These are phyloP conservation scores for Sylvietta virens DNA, from an alignment of 2,113 vertebrate genomes.

Conservation along the genomic window DNA sequence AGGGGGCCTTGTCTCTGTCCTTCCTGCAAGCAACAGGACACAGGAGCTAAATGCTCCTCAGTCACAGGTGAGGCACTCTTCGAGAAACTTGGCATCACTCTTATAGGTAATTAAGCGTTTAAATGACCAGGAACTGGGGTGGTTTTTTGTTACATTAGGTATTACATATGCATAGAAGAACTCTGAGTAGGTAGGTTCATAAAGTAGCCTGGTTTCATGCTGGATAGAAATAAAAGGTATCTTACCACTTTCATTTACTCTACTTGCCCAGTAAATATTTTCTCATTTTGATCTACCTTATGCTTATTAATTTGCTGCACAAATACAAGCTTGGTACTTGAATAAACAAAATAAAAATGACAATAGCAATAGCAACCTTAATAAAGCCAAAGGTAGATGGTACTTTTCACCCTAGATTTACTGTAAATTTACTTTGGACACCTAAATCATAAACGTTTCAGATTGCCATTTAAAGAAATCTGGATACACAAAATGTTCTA, in stretches of 20 bases:
- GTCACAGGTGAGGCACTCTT: background rate
- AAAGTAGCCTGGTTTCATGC: background rate
- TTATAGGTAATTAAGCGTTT: background rate
- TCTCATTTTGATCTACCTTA: background rate
- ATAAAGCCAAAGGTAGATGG: fast-evolving
- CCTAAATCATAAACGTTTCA: background rate
- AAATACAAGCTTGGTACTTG: background rate
- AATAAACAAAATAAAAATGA: background rate
- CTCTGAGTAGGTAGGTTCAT: background rate
- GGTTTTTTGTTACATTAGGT: background rate
- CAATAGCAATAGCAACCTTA: fast-evolving
- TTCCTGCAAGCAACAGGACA: background rate
- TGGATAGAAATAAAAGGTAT: background rate
- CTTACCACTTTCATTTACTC: background rate
- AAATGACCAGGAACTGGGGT: background rate
- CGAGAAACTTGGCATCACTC: background rate
- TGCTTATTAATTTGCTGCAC: background rate
- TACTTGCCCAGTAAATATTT: background rate
- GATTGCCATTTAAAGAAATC: background rate
- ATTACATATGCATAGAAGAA: background rate
- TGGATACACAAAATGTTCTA: background rate
- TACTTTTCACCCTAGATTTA: background rate
- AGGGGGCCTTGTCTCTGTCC: background rate
- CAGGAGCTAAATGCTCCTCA: background rate
- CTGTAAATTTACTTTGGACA: background rate